These are phyloP conservation scores for Lates japonicus DNA, from an alignment of 2,797 vertebrate genomes.

Conservation along the genomic window DNA sequence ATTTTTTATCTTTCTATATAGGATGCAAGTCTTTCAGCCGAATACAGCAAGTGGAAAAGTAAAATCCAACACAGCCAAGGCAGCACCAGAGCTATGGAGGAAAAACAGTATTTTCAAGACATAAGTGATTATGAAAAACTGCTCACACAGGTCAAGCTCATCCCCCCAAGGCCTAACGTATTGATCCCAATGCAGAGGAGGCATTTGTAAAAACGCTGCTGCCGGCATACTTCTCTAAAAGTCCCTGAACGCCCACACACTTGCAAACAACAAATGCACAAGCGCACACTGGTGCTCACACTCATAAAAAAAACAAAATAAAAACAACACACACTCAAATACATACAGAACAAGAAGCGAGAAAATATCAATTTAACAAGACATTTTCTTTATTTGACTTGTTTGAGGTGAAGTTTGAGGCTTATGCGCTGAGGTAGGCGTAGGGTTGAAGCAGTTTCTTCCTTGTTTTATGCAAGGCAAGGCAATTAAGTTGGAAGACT, in stretches of 20 bases:
- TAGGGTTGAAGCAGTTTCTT: conserved; percentile 1
- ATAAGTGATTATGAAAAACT: conserved; percentile 71
- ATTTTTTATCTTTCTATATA: background rate
- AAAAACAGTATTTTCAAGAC: conserved; percentile 56
- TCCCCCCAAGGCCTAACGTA: conserved; percentile 62
- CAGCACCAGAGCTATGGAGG: background rate
- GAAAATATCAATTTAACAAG: conserved; percentile 28
- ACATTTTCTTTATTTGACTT: conserved; percentile 22
- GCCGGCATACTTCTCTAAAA: conserved; percentile 69
- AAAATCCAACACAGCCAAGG: conserved; percentile 18
- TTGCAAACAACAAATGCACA: conserved; percentile 65
- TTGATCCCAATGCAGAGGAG: conserved; percentile 81
- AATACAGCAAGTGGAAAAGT: conserved; percentile 12
- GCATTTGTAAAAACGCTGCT: conserved; percentile 76
- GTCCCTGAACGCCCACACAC: conserved; percentile 75
- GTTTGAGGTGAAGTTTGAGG: conserved; percentile 32
- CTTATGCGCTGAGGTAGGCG: conserved; percentile 1
- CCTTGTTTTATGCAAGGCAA: background rate
- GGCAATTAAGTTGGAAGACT: background rate
- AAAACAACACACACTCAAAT: background rate
- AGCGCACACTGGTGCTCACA: conserved; percentile 15
- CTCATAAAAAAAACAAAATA: conserved; percentile 13
- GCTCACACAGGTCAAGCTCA: conserved; percentile 70
- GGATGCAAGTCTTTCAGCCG: background rate
- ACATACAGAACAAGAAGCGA: conserved; percentile 9